A percentile compares a stretch with the other conserved stretches of the same genome.
Conservation (phyloP, 2,888 invertebrate genomes). For the Chironomus riparius region DNA sequence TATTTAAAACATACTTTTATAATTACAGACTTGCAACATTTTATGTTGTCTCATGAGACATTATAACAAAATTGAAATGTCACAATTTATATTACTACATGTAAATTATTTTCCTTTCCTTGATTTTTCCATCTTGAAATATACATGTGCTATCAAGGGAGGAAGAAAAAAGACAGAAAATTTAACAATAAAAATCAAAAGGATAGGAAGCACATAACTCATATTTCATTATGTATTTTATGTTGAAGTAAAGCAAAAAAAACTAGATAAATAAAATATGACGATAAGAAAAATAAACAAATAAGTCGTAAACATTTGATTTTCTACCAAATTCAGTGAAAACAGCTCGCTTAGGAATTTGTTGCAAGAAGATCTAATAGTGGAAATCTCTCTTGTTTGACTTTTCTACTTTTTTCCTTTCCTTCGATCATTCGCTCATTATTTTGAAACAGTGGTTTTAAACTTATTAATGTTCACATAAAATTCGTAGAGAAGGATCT, state of each 20-base stretch:
- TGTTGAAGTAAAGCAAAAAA: background rate
- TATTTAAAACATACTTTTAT: no score
- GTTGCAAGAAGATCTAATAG: background rate
- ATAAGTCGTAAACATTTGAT: background rate
- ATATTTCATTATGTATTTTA: background rate
- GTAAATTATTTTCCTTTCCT: background rate
- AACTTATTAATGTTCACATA: no score
- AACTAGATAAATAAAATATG: background rate
- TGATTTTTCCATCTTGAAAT: no score
- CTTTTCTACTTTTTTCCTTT: background rate
- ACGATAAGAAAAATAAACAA: background rate
- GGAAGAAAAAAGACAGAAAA: background rate
- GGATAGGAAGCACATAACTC: background rate
- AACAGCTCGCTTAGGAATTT: no score
- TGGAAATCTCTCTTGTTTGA: background rate
- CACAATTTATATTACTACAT: background rate
- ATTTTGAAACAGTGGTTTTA: no score
- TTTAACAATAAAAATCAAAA: background rate
- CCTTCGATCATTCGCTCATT: background rate
- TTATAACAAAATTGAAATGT: background rate
- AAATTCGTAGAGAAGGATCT: no score
- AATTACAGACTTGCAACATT: no score
- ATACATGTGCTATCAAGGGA: background rate
- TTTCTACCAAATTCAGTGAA: background rate
- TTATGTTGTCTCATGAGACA: background rate